These are phyloP conservation scores for Scaptomyza montana DNA, from an alignment of 1,140 invertebrate genomes.

Conservation along the genomic window DNA sequence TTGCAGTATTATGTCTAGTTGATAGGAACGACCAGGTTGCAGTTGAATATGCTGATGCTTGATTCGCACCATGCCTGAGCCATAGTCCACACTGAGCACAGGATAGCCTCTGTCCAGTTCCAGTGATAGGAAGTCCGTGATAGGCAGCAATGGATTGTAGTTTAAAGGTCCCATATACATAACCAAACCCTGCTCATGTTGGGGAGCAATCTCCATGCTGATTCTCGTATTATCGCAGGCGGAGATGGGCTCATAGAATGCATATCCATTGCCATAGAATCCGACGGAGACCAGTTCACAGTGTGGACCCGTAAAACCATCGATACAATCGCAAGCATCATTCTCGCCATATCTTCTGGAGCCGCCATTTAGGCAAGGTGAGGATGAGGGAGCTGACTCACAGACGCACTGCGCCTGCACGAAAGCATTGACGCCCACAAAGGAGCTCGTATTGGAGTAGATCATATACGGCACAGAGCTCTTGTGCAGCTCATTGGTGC, in stretches of 20 bases:
- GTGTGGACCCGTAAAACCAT: slow-evolving; percentile 92
- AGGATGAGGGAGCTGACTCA: slow-evolving; percentile 84
- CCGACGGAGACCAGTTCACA: slow-evolving; percentile 95
- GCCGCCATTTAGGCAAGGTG: slow-evolving; percentile 89
- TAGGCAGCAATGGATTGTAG: slow-evolving; percentile 85
- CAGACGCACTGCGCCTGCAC: slow-evolving; percentile 91
- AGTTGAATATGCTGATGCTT: slow-evolving; percentile 90
- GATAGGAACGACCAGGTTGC: slow-evolving; percentile 91
- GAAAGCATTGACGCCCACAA: slow-evolving; percentile 93
- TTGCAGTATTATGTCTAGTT: slow-evolving; percentile 91
- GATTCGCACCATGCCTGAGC: slow-evolving; percentile 90
- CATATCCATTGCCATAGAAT: slow-evolving; percentile 94
- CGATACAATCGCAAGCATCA: slow-evolving; percentile 87
- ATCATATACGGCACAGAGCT: slow-evolving; percentile 90
- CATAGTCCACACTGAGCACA: slow-evolving; percentile 94
- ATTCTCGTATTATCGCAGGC: slow-evolving; percentile 91
- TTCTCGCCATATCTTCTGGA: slow-evolving; percentile 85
- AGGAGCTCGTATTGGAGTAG: slow-evolving; percentile 94
- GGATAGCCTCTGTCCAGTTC: slow-evolving; percentile 94
- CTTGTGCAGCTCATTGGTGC: slow-evolving; percentile 89
- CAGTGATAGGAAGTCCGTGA: slow-evolving; percentile 95
- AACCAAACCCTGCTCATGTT: slow-evolving; percentile 90
- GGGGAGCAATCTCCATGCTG: slow-evolving; percentile 91
- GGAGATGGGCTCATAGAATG: slow-evolving; percentile 93
- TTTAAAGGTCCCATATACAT: slow-evolving; percentile 95